phyloP scores from a whole-genome alignment of 1,140 invertebrate genomes.

The Papilio machaon region DNA sequence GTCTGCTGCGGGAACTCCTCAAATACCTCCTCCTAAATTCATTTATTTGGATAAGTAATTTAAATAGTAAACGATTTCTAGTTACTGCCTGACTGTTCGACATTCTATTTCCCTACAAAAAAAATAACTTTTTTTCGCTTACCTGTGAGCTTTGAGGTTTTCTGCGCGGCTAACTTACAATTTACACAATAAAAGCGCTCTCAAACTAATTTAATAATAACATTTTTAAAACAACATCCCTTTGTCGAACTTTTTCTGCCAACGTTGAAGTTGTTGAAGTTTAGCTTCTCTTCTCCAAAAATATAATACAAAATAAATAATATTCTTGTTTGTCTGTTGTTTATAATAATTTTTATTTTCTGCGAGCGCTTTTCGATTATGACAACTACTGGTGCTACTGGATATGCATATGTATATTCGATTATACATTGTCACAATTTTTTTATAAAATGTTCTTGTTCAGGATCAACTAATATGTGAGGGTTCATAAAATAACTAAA shows the following conservation, averaged over 20 bases:
- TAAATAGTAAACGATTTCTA: too few species aligned
- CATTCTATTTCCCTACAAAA: not conserved
- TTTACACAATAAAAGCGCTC: conserved; percentile 7
- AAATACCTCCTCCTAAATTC: too few species aligned
- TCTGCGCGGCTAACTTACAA: not conserved
- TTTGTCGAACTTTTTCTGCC: conserved; percentile 32
- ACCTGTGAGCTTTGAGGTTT: not conserved
- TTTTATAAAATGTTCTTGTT: too few species aligned
- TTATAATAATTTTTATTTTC: not conserved
- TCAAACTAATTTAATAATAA: conserved; percentile 34
- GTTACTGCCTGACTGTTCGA: too few species aligned
- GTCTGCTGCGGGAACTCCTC: too few species aligned
- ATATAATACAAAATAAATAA: not conserved
- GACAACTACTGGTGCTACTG: too few species aligned
- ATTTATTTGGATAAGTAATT: too few species aligned
- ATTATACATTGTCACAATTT: too few species aligned
- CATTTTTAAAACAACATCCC: conserved; percentile 23
- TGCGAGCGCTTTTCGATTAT: too few species aligned
- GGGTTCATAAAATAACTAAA: too few species aligned
- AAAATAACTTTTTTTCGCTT: not conserved
- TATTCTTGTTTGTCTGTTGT: not conserved
- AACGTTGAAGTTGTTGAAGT: not conserved
- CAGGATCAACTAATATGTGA: too few species aligned
- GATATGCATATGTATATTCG: too few species aligned
- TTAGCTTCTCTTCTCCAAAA: not conserved